Evolutionary conservation across 2,888 invertebrate species (phyloP), one percentile per base, ranked within the genome.

Genomic region (Pseudococcus longispinus): DNA sequence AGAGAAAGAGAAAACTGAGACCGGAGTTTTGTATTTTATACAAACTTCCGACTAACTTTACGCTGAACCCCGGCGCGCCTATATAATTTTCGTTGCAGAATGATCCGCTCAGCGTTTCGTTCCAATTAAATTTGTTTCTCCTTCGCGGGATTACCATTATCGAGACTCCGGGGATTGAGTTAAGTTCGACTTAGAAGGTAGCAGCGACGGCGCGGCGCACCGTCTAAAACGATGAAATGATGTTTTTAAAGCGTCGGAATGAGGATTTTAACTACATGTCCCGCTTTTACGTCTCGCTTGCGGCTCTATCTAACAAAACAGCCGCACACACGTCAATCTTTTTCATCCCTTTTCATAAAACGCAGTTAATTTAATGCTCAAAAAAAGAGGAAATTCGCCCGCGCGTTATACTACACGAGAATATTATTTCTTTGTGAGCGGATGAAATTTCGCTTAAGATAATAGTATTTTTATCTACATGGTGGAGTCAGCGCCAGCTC

Each of bases 61-160:
- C 83, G 51, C 26, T 18, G 29, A 29, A 42, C 26, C 51, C 26
- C 83, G 37, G 83, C 51, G 5, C 23, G 83, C 51, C 51, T 83
- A 32, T 55, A 55, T 83, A 46, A 51, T 83, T 55, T 83, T 83
- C 83, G 83, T 55, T 83, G 83, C 83, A 83, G 83, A 83, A 83
- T 83, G 83, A 83, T 83, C 83, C 55, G 83, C 83, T 83, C 83
- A 55, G 51, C 83, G 83, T 83, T 83, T 83, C 83, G 83, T 83
- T 83, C 83, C 83, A 83, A 83, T 83, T 83, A 83, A 83, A 83
- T 83, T 83, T 51, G 51, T 83, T 83, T 83, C 83, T 83, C 83
- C 83, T 83, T 83, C 26, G 83, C 83, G 83, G 26, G 26, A 42
- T 83, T 83, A 83, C 83, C 83, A 83, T 83, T 83, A 83, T 83